A percentile compares a stretch with the other conserved stretches of the same genome.
Conservation (phyloP, 1,140 invertebrate species). For the Amyelois transitella region DNA sequence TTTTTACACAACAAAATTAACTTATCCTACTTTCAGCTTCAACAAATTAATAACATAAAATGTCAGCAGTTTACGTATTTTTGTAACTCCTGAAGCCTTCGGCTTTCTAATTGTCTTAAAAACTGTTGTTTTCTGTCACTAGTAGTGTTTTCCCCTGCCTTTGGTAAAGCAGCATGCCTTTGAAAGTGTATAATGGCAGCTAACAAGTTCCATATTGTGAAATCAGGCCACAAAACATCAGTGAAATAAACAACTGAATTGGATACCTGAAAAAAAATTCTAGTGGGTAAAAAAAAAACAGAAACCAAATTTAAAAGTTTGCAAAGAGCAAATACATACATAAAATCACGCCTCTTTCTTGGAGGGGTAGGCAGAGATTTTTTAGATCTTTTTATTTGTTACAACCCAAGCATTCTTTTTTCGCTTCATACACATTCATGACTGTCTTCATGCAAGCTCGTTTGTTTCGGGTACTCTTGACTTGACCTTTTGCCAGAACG, state of each 20-base stretch:
- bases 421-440: too few species aligned
- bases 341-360: too few species aligned
- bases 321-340: too few species aligned
- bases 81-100: constrained; percentile 1
- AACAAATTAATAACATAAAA: too few species aligned
- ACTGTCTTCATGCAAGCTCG: too few species aligned
- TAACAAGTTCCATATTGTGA: constrained; percentile 92
- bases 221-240: constrained; percentile 94
- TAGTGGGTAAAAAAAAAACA: neutral
- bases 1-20: too few species aligned
- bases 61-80: constrained; percentile 4
- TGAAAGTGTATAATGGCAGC: constrained; percentile 91
- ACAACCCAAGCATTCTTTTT: too few species aligned
- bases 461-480: too few species aligned
- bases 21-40: too few species aligned
- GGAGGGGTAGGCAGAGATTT: too few species aligned
- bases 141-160: neutral
- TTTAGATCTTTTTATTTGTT: too few species aligned
- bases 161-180: constrained; percentile 49
- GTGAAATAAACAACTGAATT: constrained; percentile 85
- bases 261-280: constrained; percentile 75
- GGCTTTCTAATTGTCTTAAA: neutral
- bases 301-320: neutral
- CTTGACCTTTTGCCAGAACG: too few species aligned
- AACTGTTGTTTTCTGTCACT: constrained; percentile 21